Evolutionary conservation across 2,888 invertebrate genomes (phyloP).

Genomic region (Girardia tigrina): DNA sequence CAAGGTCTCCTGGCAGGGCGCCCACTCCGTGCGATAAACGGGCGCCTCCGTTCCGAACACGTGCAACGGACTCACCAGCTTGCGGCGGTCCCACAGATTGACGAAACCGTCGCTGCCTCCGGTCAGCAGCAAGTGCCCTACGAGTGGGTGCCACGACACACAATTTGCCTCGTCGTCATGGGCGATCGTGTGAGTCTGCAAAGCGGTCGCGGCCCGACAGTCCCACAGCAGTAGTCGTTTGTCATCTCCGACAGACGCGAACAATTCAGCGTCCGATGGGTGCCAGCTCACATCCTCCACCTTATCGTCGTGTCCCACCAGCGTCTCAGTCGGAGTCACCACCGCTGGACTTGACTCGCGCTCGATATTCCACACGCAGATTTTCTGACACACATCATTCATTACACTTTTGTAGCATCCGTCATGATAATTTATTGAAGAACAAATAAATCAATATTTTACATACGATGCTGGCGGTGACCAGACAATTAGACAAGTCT

Average conservation of each 20-base stretch:
- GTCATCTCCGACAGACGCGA: neutral
- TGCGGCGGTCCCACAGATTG: neutral
- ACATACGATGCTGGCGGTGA: too few relatives aligned
- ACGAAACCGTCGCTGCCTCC: neutral
- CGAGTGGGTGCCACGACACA: neutral
- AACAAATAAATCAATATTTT: too few relatives aligned
- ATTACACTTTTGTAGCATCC: too few relatives aligned
- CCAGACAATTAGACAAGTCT: too few relatives aligned
- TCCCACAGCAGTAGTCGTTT: neutral
- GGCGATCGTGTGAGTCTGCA: neutral
- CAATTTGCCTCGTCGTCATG: neutral
- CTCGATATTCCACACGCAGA: too few relatives aligned
- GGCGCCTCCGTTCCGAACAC: neutral
- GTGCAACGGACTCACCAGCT: neutral
- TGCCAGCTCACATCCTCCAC: neutral
- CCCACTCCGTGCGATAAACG: neutral
- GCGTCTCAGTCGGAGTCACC: neutral
- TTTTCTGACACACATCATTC: too few relatives aligned
- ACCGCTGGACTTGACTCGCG: too few relatives aligned
- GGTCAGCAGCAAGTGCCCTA: neutral
- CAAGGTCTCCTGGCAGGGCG: neutral
- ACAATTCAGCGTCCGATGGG: neutral
- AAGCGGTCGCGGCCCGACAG: neutral
- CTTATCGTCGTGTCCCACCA: neutral
- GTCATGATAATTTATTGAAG: too few relatives aligned